Evolutionary conservation across 2,888 invertebrate genomes (phyloP).

Genomic region (Crocallis elinguaria): DNA sequence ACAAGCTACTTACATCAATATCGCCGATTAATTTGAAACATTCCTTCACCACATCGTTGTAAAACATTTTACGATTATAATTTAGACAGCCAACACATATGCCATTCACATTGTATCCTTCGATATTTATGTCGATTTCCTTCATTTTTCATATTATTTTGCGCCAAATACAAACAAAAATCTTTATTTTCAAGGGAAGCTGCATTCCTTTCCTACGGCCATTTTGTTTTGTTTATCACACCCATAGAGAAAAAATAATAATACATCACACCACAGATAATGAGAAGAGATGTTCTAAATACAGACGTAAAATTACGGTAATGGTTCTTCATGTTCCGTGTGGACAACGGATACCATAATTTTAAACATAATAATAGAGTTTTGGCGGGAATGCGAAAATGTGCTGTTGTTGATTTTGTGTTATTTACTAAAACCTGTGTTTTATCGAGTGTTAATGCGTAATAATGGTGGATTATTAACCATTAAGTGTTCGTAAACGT

Average conservation of each 20-base stretch:
- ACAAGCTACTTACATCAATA: constrained; percentile 74
- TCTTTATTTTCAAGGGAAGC: constrained; percentile 61
- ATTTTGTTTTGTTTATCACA: constrained; percentile 62
- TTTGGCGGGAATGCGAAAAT: too few species aligned
- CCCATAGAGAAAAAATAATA: too few species aligned
- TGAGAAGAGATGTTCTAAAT: too few species aligned
- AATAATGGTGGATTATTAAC: too few species aligned
- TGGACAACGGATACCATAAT: too few species aligned
- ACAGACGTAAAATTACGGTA: too few species aligned
- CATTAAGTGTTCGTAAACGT: too few species aligned
- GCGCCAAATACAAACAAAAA: constrained; percentile 38
- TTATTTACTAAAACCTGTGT: too few species aligned
- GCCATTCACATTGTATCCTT: constrained; percentile 79
- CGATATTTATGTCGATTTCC: constrained; percentile 79
- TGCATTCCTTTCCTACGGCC: constrained; percentile 77
- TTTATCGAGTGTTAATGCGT: too few species aligned
- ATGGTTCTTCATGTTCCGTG: too few species aligned
- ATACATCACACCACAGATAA: background rate
- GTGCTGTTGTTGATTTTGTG: too few species aligned
- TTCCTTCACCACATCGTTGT: constrained; percentile 58
- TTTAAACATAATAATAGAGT: too few species aligned
- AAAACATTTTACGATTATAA: constrained; percentile 73
- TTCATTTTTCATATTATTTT: constrained; percentile 53
- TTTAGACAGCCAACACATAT: constrained; percentile 78
- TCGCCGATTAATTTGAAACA: constrained; percentile 66